phyloP scores from a whole-genome alignment of 2,797 vertebrate genomes.

The Ispidina picta region DNA sequence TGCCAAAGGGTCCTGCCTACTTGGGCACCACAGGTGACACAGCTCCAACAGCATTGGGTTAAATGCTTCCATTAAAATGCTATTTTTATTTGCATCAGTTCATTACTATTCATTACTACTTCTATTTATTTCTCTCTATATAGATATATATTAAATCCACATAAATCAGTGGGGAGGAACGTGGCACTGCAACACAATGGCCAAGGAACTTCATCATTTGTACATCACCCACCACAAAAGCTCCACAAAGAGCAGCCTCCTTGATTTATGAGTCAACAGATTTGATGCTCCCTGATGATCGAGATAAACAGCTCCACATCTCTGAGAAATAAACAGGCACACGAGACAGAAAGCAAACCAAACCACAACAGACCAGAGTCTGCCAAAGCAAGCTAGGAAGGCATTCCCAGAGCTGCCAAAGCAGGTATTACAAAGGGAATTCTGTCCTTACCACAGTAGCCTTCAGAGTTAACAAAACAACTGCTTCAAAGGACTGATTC shows the following conservation, averaged over 20 bases:
- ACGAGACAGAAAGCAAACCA: conserved; percentile 6
- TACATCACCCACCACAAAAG: conserved; percentile 20
- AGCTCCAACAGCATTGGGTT: background rate
- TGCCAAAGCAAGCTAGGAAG: background rate
- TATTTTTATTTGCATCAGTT: background rate
- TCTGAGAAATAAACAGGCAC: background rate
- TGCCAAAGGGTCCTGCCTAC: background rate
- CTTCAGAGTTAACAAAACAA: background rate
- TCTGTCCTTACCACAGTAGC: background rate
- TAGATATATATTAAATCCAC: background rate
- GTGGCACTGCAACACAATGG: background rate
- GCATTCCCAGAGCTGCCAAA: conserved; percentile 10
- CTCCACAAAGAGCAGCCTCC: background rate
- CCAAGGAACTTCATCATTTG: background rate
- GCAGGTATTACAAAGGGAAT: background rate
- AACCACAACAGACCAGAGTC: background rate
- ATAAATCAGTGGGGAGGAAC: background rate
- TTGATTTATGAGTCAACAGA: conserved; percentile 60
- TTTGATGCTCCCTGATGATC: conserved; percentile 24
- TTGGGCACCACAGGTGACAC: fast-evolving
- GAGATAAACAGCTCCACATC: conserved; percentile 38
- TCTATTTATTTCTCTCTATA: background rate
- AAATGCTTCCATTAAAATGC: no score
- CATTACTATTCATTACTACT: background rate
- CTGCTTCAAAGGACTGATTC: background rate